Evolutionary conservation across 2,113 vertebrate genomes (phyloP).

Genomic region (Petaurus breviceps): DNA sequence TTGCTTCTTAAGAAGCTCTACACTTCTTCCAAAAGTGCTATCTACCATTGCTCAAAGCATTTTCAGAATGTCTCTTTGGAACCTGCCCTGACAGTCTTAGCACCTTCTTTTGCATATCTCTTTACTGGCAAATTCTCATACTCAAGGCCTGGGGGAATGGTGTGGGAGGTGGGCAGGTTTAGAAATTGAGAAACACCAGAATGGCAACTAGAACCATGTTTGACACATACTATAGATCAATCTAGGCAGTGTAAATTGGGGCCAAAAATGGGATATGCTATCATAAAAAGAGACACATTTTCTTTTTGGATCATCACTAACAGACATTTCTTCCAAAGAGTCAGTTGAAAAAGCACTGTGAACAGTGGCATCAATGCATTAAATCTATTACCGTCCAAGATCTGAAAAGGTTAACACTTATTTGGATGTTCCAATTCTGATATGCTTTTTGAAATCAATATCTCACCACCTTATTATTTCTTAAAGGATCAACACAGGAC

Average conservation of each 20-base stretch:
- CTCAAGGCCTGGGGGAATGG: not conserved
- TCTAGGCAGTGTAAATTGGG: not conserved
- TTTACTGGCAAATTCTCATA: slow-evolving; percentile 12
- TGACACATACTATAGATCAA: not conserved
- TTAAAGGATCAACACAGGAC: not conserved
- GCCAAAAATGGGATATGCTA: not conserved
- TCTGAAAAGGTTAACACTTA: not conserved
- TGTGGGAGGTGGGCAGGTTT: not conserved
- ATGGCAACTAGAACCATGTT: slow-evolving; percentile 5
- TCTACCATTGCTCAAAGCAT: not conserved
- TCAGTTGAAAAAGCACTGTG: not conserved
- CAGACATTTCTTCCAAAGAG: slow-evolving; percentile 9
- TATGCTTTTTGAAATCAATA: not conserved
- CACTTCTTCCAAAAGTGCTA: not conserved
- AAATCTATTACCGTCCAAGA: not conserved
- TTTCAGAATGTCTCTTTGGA: not conserved
- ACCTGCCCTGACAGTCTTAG: not conserved
- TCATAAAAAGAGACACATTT: not conserved
- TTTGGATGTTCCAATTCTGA: not conserved
- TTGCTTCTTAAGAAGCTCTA: not conserved
- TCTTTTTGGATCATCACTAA: not conserved
- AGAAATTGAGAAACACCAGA: slow-evolving; percentile 15
- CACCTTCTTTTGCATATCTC: slow-evolving; percentile 28
- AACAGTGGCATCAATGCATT: not conserved
- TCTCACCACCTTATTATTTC: slow-evolving; percentile 7